A percentile compares a stretch with the other conserved stretches of the same genome.
Evolutionary conservation across 1,140 invertebrate genomes (phyloP).

Genomic region (Drosophila orena): DNA sequence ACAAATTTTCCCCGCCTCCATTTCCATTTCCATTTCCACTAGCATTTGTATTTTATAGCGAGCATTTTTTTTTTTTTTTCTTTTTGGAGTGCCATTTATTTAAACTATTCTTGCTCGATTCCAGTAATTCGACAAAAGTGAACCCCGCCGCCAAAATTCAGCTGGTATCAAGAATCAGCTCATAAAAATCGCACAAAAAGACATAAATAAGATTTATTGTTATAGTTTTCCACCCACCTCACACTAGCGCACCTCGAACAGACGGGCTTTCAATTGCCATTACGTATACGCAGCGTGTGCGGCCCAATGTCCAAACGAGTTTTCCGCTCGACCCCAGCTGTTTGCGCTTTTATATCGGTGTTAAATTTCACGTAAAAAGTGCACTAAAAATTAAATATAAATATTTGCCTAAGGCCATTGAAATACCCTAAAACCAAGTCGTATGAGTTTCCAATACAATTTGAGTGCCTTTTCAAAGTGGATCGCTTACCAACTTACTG

Average conservation of each 20-base stretch:
- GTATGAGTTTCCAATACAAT: background rate
- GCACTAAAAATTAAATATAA: conserved; percentile 69
- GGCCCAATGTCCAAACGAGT: conserved; percentile 22
- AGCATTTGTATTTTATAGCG: conserved; percentile 67
- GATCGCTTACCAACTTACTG: conserved; percentile 1
- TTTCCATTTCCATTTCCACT: background rate
- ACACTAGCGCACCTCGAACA: conserved; percentile 11
- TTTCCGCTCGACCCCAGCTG: conserved; percentile 24
- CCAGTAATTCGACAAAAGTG: conserved; percentile 27
- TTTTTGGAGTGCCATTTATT: conserved; percentile 55
- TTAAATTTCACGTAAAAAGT: conserved; percentile 75
- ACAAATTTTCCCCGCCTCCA: conserved; percentile 36
- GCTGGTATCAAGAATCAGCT: conserved; percentile 69
- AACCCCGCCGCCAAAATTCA: conserved; percentile 32
- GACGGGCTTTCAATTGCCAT: conserved; percentile 44
- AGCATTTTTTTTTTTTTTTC: conserved; percentile 19
- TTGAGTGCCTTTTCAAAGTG: background rate
- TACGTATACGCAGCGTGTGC: conserved; percentile 63
- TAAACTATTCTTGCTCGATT: conserved; percentile 66
- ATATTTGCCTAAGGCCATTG: conserved; percentile 61
- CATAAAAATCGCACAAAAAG: conserved; percentile 80
- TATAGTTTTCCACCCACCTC: conserved; percentile 51
- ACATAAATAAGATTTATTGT: conserved; percentile 79
- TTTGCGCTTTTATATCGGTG: conserved; percentile 45
- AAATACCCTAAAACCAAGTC: conserved; percentile 36